Conservation (phyloP, 2,888 invertebrate species). For the Trachelus stipa region DNA sequence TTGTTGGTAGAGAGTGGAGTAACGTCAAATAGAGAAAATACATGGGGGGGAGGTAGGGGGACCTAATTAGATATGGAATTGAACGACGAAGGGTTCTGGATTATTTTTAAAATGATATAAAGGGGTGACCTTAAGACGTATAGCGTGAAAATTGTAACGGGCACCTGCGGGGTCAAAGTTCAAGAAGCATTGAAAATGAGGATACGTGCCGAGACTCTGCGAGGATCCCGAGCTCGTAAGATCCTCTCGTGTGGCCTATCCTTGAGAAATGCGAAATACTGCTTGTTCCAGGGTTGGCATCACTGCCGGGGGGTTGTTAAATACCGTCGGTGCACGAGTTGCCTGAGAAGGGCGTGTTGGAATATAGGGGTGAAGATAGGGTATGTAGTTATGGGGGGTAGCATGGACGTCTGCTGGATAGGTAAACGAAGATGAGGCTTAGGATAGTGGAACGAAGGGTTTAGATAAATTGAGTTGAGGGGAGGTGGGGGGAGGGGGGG, state of each 20-base stretch:
- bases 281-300: slow-evolving; percentile 22
- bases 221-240: slow-evolving; percentile 9
- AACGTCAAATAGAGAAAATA: not conserved
- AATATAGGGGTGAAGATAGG: not conserved
- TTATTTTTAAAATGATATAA: not conserved
- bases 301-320: not conserved
- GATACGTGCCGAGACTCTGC: slow-evolving; percentile 43
- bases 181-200: slow-evolving; percentile 22
- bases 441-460: not conserved
- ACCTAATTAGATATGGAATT: not conserved
- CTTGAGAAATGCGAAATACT: slow-evolving; percentile 25
- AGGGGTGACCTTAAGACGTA: not conserved
- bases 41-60: not conserved
- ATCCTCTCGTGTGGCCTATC: slow-evolving; percentile 8
- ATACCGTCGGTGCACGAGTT: not conserved
- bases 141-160: not conserved
- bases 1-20: not conserved
- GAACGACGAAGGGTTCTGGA: not conserved
- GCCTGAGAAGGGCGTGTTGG: not conserved
- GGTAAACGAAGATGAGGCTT: not conserved
- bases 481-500: no score
- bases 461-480: not conserved
- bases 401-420: not conserved
- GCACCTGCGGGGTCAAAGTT: not conserved
- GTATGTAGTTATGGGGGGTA: not conserved